Evolutionary conservation across 2,113 vertebrate genomes (phyloP).

Genomic region (Canis aureus): DNA sequence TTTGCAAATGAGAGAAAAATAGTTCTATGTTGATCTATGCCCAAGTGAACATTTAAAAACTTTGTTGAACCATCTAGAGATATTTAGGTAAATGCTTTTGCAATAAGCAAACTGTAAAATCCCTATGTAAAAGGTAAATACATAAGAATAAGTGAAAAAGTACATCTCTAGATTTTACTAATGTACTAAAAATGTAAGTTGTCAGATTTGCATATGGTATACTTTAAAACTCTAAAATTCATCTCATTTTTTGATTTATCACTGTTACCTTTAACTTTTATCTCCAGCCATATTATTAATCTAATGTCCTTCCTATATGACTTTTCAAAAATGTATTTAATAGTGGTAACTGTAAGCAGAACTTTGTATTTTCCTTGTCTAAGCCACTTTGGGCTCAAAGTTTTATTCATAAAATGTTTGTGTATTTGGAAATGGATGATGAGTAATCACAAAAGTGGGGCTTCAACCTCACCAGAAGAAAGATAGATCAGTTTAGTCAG

Average conservation of each 20-base stretch:
- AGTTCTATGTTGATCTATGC: background rate
- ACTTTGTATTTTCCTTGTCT: background rate
- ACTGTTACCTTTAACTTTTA: constrained; percentile 20
- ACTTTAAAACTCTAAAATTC: constrained; percentile 17
- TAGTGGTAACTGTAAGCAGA: background rate
- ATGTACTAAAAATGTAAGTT: background rate
- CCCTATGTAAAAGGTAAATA: background rate
- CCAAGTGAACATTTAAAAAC: background rate
- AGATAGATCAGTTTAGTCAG: background rate
- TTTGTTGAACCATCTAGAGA: background rate
- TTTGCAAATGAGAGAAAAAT: constrained; percentile 3
- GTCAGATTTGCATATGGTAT: background rate
- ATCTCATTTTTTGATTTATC: background rate
- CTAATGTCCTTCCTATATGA: background rate
- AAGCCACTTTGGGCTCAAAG: background rate
- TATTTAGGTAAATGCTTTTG: constrained; percentile 7
- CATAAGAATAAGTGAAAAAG: background rate
- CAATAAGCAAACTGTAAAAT: background rate
- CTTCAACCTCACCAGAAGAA: background rate
- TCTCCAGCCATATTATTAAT: background rate
- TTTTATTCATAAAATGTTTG: constrained; percentile 4
- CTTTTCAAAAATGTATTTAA: constrained; percentile 9
- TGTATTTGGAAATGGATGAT: constrained; percentile 20
- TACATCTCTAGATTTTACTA: background rate
- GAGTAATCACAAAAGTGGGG: background rate